Evolutionary conservation across 2,113 vertebrate genomes (phyloP).

Genomic region (Antechinus flavipes): DNA sequence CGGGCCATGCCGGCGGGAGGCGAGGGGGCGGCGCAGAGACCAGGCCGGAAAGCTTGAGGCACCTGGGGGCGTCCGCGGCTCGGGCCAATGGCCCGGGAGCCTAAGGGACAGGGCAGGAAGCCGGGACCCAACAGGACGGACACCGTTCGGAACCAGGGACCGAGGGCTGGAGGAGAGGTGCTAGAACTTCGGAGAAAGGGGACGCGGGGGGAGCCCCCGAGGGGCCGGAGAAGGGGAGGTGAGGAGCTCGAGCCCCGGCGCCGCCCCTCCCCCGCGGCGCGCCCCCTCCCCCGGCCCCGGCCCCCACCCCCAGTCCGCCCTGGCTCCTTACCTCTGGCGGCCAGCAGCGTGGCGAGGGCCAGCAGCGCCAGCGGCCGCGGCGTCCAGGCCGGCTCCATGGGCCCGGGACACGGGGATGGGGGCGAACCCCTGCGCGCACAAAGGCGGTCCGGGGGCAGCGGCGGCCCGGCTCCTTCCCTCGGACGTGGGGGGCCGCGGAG

Average conservation of each 20-base stretch:
- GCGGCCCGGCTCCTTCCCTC: background rate
- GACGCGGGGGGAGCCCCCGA: background rate
- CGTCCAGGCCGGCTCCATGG: conserved; percentile 4
- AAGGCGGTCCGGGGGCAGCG: conserved; percentile 36
- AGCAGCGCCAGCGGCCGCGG: conserved; percentile 68
- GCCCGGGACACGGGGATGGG: background rate
- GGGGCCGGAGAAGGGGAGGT: background rate
- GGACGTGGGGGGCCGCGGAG: conserved; percentile 13
- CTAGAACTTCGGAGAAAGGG: background rate
- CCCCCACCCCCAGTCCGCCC: background rate
- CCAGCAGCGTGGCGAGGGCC: conserved; percentile 69
- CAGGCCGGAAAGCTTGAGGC: background rate
- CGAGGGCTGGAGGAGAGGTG: too few species aligned
- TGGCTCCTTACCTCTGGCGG: conserved; percentile 70
- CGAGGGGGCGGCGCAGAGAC: background rate
- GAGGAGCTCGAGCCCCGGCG: background rate
- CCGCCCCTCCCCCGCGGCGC: background rate
- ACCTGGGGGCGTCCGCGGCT: background rate
- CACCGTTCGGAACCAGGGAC: too few species aligned
- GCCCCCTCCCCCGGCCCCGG: too few species aligned
- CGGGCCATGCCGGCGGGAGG: accelerated
- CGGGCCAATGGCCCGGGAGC: too few species aligned
- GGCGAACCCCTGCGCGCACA: background rate
- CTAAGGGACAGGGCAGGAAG: background rate
- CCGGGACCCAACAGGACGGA: background rate